Evolutionary conservation across 1,140 invertebrate genomes (phyloP).

Genomic region (Laupala kohalensis): DNA sequence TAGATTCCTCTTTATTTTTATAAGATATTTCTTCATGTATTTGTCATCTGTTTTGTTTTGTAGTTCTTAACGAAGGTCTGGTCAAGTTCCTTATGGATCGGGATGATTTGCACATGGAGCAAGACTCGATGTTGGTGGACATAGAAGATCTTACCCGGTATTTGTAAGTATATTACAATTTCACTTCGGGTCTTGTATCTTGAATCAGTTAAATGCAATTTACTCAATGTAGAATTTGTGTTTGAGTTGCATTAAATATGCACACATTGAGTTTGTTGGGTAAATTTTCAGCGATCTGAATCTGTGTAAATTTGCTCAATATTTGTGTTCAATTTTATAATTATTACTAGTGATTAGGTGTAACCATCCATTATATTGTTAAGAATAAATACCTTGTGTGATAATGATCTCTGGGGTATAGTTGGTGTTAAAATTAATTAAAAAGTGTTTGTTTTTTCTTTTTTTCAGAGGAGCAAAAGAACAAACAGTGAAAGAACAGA

Average conservation of each 20-base stretch:
- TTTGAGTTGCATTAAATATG: not conserved
- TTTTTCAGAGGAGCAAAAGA: conserved; percentile 32
- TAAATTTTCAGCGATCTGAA: not conserved
- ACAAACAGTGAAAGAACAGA: conserved; percentile 30
- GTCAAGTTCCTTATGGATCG: conserved; percentile 75
- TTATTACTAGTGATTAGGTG: too few relatives aligned
- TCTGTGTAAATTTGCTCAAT: too few relatives aligned
- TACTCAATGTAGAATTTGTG: conserved; percentile 3
- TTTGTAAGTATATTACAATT: conserved; percentile 51
- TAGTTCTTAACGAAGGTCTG: conserved; percentile 65
- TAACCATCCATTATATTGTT: too few relatives aligned
- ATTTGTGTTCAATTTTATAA: too few relatives aligned
- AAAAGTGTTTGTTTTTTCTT: too few relatives aligned
- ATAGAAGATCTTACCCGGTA: conserved; percentile 90
- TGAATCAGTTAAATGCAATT: not conserved
- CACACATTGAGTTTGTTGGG: not conserved
- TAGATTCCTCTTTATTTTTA: too few relatives aligned
- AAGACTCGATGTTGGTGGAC: conserved; percentile 93
- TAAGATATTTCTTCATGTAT: too few relatives aligned
- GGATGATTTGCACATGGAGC: conserved; percentile 91
- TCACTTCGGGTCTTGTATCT: not conserved
- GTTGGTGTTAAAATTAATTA: too few relatives aligned
- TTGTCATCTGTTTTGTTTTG: conserved; percentile 3
- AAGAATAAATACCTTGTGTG: too few relatives aligned
- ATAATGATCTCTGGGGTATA: too few relatives aligned